These are phyloP conservation scores for Pseudomyrmex gracilis DNA, from an alignment of 1,140 invertebrate genomes.

Conservation along the genomic window DNA sequence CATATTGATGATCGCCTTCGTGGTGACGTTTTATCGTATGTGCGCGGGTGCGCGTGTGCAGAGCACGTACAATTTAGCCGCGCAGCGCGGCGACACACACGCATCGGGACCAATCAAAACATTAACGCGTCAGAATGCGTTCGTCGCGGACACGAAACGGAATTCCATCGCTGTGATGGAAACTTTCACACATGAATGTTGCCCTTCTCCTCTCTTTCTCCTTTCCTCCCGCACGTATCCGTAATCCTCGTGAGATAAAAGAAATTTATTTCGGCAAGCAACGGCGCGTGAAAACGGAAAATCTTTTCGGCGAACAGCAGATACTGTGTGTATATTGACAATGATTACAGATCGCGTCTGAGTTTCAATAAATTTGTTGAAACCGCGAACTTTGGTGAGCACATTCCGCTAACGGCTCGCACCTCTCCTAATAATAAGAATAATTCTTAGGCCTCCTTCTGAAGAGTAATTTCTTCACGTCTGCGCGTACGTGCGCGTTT, in stretches of 20 bases:
- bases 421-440: conserved; percentile 48
- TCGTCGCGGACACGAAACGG: conserved; percentile 53
- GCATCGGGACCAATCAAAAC: conserved; percentile 77
- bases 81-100: neutral
- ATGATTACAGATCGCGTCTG: neutral
- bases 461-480: conserved; percentile 42
- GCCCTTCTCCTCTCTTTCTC: neutral
- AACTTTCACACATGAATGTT: conserved; percentile 54
- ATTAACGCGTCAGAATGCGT: conserved; percentile 77
- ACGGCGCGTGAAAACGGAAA: neutral
- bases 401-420: neutral
- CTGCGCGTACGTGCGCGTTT: conserved; percentile 39
- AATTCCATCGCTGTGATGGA: conserved; percentile 67
- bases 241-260: neutral
- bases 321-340: too few relatives aligned
- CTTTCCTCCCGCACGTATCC: too few relatives aligned
- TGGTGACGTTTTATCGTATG: conserved; percentile 43
- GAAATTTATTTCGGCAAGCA: neutral
- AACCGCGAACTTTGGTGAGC: neutral
- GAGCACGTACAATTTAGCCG: conserved; percentile 36
- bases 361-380: conserved; percentile 27
- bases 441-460: conserved; percentile 6
- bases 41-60: conserved; percentile 55
- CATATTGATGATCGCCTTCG: conserved; percentile 67
- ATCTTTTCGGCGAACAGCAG: neutral